A percentile compares a stretch with the other conserved stretches of the same genome.
These are phyloP conservation scores for Rhinogobius similis DNA, from an alignment of 2,113 vertebrate species.

Conservation along the genomic window DNA sequence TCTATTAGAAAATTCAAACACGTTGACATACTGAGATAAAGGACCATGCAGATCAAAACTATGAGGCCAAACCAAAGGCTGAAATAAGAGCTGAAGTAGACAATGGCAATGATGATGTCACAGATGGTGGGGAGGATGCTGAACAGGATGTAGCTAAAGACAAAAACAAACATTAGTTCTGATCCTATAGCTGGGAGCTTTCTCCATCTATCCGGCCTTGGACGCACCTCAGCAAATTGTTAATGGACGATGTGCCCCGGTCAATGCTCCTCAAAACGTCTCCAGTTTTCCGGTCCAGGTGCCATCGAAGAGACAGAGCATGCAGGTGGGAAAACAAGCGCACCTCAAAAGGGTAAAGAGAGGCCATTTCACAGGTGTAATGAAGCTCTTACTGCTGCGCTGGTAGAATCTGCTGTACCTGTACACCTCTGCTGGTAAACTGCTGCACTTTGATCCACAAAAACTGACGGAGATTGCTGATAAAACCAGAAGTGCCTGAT, in stretches of 20 bases:
- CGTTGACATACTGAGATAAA: slow-evolving; percentile 86
- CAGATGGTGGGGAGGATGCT: slow-evolving; percentile 87
- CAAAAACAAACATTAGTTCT: slow-evolving; percentile 1
- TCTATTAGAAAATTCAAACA: not conserved
- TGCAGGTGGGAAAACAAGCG: slow-evolving; percentile 89
- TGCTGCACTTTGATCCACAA: slow-evolving; percentile 91
- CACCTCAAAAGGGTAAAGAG: slow-evolving; percentile 44
- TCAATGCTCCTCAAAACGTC: slow-evolving; percentile 89
- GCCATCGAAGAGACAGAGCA: slow-evolving; percentile 86
- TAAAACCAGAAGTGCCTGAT: slow-evolving; percentile 64
- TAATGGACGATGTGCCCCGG: slow-evolving; percentile 87
- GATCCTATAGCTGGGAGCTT: not conserved
- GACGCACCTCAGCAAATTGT: slow-evolving; percentile 84
- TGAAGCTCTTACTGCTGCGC: too few relatives aligned
- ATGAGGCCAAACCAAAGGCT: slow-evolving; percentile 92
- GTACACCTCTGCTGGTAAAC: slow-evolving; percentile 84
- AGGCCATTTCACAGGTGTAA: not conserved
- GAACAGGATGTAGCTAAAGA: slow-evolving; percentile 86
- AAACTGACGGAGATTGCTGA: slow-evolving; percentile 86
- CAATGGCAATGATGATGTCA: slow-evolving; percentile 86
- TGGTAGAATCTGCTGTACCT: slow-evolving; percentile 52
- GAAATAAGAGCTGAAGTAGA: slow-evolving; percentile 89
- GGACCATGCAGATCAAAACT: slow-evolving; percentile 87
- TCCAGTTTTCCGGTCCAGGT: slow-evolving; percentile 85
- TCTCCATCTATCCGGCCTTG: not conserved